A percentile compares a stretch with the other conserved stretches of the same genome.
Evolutionary conservation across 2,797 vertebrate genomes (phyloP).

Genomic region (Decapterus maruadsi): DNA sequence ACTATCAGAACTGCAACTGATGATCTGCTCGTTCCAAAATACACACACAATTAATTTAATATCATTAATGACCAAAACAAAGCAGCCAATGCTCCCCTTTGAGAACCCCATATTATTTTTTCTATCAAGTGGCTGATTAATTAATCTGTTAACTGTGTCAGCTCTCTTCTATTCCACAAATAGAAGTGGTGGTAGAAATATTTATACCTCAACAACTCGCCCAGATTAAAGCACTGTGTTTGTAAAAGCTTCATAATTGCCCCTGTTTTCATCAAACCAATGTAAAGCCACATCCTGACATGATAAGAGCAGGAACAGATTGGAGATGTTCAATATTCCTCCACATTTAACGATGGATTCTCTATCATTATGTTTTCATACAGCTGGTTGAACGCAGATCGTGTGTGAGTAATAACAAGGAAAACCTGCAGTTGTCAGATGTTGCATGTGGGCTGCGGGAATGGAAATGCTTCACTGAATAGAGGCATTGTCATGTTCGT

Average conservation of each 20-base stretch:
- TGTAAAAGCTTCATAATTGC: background rate
- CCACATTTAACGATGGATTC: background rate
- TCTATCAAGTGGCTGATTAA: too few species aligned
- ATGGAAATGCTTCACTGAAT: slow-evolving; percentile 8
- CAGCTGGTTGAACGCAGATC: background rate
- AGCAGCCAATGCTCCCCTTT: too few species aligned
- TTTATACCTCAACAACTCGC: background rate
- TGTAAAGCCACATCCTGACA: background rate
- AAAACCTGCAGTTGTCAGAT: slow-evolving; percentile 26
- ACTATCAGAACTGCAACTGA: background rate
- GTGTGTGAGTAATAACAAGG: background rate
- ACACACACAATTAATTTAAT: too few species aligned
- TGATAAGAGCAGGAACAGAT: background rate
- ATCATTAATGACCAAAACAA: too few species aligned
- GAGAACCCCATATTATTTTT: too few species aligned
- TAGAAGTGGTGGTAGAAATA: background rate
- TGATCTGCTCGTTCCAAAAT: too few species aligned
- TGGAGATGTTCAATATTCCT: background rate
- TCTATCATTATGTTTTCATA: background rate
- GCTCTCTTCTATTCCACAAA: too few species aligned
- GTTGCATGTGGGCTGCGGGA: slow-evolving; percentile 7
- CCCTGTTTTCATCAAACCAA: background rate
- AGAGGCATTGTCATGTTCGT: slow-evolving; percentile 8
- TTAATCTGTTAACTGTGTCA: too few species aligned
- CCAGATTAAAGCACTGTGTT: background rate